phyloP scores from a whole-genome alignment of 2,113 vertebrate species.

The Mormyrus lacerda region DNA sequence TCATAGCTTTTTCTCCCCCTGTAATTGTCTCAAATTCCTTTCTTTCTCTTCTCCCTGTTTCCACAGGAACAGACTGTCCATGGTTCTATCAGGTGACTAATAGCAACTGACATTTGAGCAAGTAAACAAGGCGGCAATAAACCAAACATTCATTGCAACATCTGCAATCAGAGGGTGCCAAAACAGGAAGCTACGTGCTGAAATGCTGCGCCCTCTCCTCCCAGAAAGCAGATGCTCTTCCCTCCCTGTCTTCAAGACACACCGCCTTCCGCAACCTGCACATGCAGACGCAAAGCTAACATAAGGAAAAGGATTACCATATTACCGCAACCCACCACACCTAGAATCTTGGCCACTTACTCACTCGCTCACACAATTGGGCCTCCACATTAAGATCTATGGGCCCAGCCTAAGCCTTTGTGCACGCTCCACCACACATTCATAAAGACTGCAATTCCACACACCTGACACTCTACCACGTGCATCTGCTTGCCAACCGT shows the following conservation, averaged over 20 bases:
- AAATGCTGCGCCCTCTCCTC: conserved; percentile 14
- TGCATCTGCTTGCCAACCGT: neutral
- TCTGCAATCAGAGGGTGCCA: conserved; percentile 25
- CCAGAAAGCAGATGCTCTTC: neutral
- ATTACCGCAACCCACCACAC: neutral
- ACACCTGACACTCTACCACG: neutral
- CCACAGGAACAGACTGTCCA: neutral
- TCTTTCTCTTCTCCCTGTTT: neutral
- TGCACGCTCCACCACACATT: neutral
- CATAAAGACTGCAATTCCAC: neutral
- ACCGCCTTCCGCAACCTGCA: neutral
- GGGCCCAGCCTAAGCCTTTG: neutral
- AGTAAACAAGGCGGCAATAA: neutral
- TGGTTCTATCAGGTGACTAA: conserved; percentile 7
- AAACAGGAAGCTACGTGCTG: conserved; percentile 37
- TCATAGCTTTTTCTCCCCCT: neutral
- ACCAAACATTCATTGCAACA: conserved; percentile 2
- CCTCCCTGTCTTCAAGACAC: neutral
- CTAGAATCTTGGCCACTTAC: neutral
- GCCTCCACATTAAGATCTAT: neutral
- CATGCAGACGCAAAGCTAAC: neutral
- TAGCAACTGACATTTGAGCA: conserved; percentile 20
- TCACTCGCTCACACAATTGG: neutral
- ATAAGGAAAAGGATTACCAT: neutral
- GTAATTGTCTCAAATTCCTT: neutral